phyloP scores from a whole-genome alignment of 2,797 vertebrate genomes.

The Oceanodroma leucorhoa region DNA sequence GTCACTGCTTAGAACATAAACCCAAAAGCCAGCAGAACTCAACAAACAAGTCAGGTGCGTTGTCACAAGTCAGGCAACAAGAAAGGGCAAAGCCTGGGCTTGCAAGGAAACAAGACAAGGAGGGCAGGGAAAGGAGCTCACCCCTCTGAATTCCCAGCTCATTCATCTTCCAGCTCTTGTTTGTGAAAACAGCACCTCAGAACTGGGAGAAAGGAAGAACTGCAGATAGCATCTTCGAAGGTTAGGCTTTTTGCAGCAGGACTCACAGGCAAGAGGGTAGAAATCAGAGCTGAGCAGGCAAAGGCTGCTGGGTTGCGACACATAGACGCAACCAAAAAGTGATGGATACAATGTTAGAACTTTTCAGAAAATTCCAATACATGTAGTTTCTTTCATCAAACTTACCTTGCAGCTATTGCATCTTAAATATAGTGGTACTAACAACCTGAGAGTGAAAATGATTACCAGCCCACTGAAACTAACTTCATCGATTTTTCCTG shows the following conservation, averaged over 20 bases:
- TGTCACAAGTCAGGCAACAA: not conserved
- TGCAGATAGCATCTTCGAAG: accelerated
- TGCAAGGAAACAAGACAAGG: not conserved
- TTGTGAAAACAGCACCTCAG: not conserved
- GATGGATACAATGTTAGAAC: accelerated
- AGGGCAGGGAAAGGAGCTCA: not conserved
- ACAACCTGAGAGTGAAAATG: not conserved
- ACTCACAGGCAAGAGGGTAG: not conserved
- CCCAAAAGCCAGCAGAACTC: not conserved
- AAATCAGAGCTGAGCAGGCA: not conserved
- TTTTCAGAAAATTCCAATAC: not conserved
- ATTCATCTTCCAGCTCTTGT: not conserved
- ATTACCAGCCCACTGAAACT: not conserved
- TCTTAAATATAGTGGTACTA: not conserved
- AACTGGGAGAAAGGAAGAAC: not conserved
- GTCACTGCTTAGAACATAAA: not conserved
- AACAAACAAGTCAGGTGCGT: not conserved
- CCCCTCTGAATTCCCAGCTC: not conserved
- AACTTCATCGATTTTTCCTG: conserved; percentile 19
- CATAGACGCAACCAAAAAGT: not conserved
- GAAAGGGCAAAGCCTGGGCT: not conserved
- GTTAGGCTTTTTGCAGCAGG: not conserved
- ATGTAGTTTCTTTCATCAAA: not conserved
- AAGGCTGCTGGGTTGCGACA: not conserved
- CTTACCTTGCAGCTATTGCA: not conserved